Conservation (phyloP, 1,140 invertebrate species). For the Solenopsis invicta region DNA sequence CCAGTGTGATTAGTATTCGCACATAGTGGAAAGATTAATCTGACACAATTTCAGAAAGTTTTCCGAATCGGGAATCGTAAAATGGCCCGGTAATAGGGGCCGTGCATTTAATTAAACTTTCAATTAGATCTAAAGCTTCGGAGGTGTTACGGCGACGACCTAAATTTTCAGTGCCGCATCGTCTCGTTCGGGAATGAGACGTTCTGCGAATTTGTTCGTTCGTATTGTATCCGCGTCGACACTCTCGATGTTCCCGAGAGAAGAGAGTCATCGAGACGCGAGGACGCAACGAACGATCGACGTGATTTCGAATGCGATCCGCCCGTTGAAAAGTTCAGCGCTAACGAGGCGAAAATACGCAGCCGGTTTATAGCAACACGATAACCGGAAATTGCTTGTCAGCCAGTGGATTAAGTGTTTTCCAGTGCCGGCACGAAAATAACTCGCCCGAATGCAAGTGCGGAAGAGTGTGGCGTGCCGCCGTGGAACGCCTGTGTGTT, state of each 20-base stretch:
- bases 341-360: constrained; percentile 78
- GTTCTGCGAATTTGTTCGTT: constrained; percentile 41
- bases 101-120: constrained; percentile 72
- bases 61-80: constrained; percentile 54
- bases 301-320: not conserved
- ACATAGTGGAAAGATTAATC: constrained; percentile 62
- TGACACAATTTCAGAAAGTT: constrained; percentile 60
- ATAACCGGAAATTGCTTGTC: constrained; percentile 83
- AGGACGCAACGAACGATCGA: constrained; percentile 14
- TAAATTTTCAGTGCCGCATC: constrained; percentile 25
- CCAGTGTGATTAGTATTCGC: constrained; percentile 56
- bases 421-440: constrained; percentile 73
- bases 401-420: constrained; percentile 80
- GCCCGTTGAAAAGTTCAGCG: constrained; percentile 61
- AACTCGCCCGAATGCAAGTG: constrained; percentile 66
- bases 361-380: constrained; percentile 70
- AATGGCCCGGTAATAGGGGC: constrained; percentile 46
- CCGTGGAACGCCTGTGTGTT: not conserved
- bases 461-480: constrained; percentile 44
- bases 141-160: constrained; percentile 42
- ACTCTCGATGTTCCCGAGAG: not conserved
- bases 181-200: constrained; percentile 18
- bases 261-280: not conserved
- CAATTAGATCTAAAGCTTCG: constrained; percentile 58
- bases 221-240: not conserved